Percentiles rank a stretch among this genome's conserved stretches.
Conservation (phyloP, 2,797 vertebrate species). For the Anomalospiza imberbis region DNA sequence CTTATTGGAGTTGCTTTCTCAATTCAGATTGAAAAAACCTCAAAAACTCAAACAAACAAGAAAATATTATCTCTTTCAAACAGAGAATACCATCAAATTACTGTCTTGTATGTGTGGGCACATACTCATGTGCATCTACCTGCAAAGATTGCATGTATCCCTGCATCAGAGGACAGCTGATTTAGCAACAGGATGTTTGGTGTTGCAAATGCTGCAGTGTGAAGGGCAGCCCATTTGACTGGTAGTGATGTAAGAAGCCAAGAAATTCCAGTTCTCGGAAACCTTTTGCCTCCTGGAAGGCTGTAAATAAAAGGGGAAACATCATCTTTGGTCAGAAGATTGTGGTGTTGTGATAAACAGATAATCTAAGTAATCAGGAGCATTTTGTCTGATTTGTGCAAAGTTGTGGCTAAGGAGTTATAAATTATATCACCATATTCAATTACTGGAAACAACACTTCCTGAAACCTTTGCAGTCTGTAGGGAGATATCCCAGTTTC, state of each 20-base stretch:
- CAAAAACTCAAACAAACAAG: neutral
- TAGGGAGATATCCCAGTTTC: conserved; percentile 1
- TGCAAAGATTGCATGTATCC: neutral
- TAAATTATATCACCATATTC: conserved; percentile 52
- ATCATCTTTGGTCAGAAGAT: neutral
- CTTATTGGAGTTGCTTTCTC: neutral
- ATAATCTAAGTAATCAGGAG: conserved; percentile 27
- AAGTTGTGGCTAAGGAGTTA: conserved; percentile 18
- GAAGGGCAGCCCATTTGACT: neutral
- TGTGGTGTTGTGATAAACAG: neutral
- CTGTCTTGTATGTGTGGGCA: neutral
- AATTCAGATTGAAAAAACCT: neutral
- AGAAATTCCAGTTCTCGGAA: neutral
- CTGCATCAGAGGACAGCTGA: neutral
- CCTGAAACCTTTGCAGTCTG: conserved; percentile 10
- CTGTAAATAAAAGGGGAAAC: neutral
- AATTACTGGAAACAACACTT: conserved; percentile 59
- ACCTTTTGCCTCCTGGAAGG: neutral
- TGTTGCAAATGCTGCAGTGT: neutral
- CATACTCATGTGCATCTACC: neutral
- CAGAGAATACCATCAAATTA: neutral
- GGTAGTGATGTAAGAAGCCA: neutral
- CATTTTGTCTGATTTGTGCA: conserved; percentile 31
- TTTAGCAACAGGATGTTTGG: neutral
- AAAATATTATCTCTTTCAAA: neutral